Conservation (phyloP, 2,797 vertebrate species). For the Tympanoctomys barrerae region DNA sequence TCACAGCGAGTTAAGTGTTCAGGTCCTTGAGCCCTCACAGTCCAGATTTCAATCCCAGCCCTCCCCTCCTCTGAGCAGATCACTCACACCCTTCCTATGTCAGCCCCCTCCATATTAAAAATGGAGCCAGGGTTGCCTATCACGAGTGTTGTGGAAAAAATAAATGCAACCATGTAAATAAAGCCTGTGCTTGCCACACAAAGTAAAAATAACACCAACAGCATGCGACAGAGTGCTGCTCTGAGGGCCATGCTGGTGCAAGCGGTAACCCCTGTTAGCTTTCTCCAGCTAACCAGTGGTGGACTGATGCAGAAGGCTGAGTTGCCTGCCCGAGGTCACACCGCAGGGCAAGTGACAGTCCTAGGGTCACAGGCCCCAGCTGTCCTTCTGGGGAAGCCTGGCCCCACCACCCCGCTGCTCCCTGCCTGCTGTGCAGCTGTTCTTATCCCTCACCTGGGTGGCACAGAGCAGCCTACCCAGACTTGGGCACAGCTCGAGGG, state of each 20-base stretch:
- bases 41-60: background rate
- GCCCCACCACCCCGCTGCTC: accelerated
- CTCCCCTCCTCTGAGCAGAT: background rate
- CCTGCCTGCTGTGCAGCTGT: accelerated
- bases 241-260: background rate
- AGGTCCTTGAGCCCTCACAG: no score
- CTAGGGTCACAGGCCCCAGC: accelerated
- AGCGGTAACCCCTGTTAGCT: accelerated
- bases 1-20: background rate
- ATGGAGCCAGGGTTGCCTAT: background rate
- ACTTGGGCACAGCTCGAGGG: background rate
- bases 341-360: background rate
- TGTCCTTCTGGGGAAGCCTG: accelerated
- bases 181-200: background rate
- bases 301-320: background rate
- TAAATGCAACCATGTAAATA: background rate
- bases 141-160: background rate
- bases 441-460: background rate
- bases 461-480: background rate
- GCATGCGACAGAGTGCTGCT: accelerated
- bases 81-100: background rate
- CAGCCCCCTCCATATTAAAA: background rate
- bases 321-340: background rate
- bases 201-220: background rate
- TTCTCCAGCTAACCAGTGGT: background rate